Conservation (phyloP, 2,113 vertebrate genomes). For the Alces alces region DNA sequence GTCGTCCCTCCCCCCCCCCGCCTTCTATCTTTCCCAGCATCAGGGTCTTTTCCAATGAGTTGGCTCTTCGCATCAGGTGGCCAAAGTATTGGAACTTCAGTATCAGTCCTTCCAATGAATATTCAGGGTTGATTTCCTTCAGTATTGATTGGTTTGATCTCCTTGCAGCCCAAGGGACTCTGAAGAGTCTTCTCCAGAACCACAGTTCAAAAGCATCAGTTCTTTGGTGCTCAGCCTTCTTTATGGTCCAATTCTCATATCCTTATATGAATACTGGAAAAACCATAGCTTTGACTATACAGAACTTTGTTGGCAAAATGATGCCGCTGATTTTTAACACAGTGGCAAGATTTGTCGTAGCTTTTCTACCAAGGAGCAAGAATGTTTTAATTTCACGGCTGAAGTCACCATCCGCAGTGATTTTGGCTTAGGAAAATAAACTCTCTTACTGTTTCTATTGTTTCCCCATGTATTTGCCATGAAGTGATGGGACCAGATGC, state of each 20-base stretch:
- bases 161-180: background rate
- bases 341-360: background rate
- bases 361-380: background rate
- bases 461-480: background rate
- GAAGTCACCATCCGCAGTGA: background rate
- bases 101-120: background rate
- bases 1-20: background rate
- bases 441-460: background rate
- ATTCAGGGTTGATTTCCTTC: background rate
- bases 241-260: background rate
- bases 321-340: background rate
- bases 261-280: background rate
- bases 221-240: background rate
- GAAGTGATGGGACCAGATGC: background rate
- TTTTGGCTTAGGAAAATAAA: background rate
- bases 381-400: background rate
- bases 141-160: background rate
- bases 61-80: background rate
- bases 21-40: background rate
- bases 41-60: background rate
- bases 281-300: background rate
- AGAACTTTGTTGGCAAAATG: background rate
- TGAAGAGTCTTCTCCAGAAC: background rate
- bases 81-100: background rate
- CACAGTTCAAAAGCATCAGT: background rate